Percentiles rank a stretch among this genome's conserved stretches.
Evolutionary conservation across 1,140 invertebrate genomes (phyloP).

Genomic region (Bombus picipes): DNA sequence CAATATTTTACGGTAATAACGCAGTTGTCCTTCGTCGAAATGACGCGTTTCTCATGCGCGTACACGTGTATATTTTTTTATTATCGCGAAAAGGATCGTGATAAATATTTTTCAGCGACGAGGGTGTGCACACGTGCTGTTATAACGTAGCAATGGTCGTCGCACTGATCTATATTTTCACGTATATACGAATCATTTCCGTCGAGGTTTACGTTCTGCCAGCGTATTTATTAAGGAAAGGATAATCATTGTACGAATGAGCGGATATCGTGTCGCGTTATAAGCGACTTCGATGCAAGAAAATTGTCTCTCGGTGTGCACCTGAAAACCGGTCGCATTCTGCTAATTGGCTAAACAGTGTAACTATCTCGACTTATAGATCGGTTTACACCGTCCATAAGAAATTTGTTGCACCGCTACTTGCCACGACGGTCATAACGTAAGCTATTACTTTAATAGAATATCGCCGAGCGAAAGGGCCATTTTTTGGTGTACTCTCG

Average conservation of each 20-base stretch:
- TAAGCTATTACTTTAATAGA: constrained; percentile 65
- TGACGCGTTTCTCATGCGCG: constrained; percentile 8
- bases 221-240: constrained; percentile 36
- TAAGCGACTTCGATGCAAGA: constrained; percentile 15
- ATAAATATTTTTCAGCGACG: neutral
- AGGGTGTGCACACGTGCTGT: neutral
- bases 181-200: neutral
- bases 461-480: constrained; percentile 31
- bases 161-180: constrained; percentile 19
- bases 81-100: neutral
- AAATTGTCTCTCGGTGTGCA: constrained; percentile 42
- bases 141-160: neutral
- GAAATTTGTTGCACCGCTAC: constrained; percentile 72
- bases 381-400: constrained; percentile 74
- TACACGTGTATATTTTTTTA: neutral
- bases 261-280: constrained; percentile 28
- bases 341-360: constrained; percentile 77
- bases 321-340: constrained; percentile 68
- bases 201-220: neutral
- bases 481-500: neutral
- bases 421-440: constrained; percentile 32
- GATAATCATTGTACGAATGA: constrained; percentile 14
- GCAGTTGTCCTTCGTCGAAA: constrained; percentile 27
- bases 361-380: constrained; percentile 72
- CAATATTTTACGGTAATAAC: constrained; percentile 60